Base-by-base conservation (phyloP, 2,888 invertebrate genomes). In the Lomographa bimaculata region DNA sequence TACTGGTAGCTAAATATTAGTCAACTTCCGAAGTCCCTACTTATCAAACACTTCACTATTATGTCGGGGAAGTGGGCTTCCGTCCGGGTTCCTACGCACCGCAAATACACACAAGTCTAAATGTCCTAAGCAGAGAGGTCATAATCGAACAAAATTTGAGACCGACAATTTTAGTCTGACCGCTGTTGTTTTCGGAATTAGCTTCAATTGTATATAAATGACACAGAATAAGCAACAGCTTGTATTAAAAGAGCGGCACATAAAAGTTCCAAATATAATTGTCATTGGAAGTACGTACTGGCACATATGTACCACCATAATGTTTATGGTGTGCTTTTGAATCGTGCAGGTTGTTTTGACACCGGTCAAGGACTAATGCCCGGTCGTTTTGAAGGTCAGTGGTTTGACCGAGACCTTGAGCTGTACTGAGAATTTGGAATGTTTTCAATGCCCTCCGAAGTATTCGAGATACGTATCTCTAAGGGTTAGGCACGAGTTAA, bases 1-100 rank as follows among this genome's bases (percentile, higher is more conserved):
- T 55, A 52, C 49, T 56, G 50, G 51, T 49, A 56, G 44, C 45
- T 35, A 38, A 36, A 52, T 58, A 54, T 68, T 68, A 64, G 63
- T 71, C 71, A 65, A 62, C 71, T 71, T 71, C 71, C 71, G 63
- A 66, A 61, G 62, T 65, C 60, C 58, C 67, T 64, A 67, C 59
- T 62, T 68, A 71, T 69, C 63, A 66, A 61, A 54, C 62, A 58
- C 66, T 69, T 58, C 41, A 47, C 66, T 66, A 63, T 67, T 71
- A 66, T 58, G 62, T 64, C 60, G 63, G 63, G 71, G 71, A 71
- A 68, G 71, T 70, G 52, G 42, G 60, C 52, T 71, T 71, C 71
- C 71, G 70, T 64, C 60, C 56, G 48, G 30, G 28, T 42, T 38
- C 50, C 45, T 47, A 36, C 37, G 32, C 28, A 30, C 23, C 6